Evolutionary conservation across 2,888 invertebrate species (phyloP).

Genomic region (Trichopoda pennipes): DNA sequence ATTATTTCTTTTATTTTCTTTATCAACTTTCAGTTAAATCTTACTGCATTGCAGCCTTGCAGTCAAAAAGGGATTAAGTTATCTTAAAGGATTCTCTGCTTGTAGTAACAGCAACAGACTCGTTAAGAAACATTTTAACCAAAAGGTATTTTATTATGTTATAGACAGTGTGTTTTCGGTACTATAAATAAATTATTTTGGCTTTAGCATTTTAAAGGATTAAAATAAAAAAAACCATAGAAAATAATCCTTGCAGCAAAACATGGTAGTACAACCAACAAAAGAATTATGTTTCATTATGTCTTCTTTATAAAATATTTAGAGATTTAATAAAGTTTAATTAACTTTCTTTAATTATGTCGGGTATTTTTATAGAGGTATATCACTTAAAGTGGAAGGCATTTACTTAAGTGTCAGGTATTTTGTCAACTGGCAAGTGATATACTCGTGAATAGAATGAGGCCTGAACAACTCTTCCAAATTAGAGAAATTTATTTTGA

Average conservation of each 20-base stretch:
- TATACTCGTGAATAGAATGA: too few species aligned
- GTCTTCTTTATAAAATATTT: too few species aligned
- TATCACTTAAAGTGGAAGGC: too few species aligned
- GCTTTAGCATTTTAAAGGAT: too few species aligned
- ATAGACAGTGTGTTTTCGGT: not conserved
- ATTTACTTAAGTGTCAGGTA: too few species aligned
- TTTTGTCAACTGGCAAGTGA: too few species aligned
- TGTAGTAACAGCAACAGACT: not conserved
- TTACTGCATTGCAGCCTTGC: not conserved
- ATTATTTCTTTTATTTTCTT: not conserved
- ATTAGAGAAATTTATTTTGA: too few species aligned
- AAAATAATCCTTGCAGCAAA: not conserved
- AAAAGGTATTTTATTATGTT: conserved; percentile 35
- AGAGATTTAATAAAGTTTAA: too few species aligned
- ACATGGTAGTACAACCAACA: not conserved
- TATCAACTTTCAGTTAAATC: conserved; percentile 34
- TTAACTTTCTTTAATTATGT: too few species aligned
- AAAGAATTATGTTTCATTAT: too few species aligned
- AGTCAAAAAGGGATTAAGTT: conserved; percentile 44
- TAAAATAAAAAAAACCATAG: not conserved
- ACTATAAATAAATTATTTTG: not conserved
- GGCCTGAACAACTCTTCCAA: too few species aligned
- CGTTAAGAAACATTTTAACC: not conserved
- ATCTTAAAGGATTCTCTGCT: conserved; percentile 28
- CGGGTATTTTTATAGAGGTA: too few species aligned